Base-by-base conservation (phyloP, 2,113 vertebrate species). In the Notarius lentiginosus region DNA sequence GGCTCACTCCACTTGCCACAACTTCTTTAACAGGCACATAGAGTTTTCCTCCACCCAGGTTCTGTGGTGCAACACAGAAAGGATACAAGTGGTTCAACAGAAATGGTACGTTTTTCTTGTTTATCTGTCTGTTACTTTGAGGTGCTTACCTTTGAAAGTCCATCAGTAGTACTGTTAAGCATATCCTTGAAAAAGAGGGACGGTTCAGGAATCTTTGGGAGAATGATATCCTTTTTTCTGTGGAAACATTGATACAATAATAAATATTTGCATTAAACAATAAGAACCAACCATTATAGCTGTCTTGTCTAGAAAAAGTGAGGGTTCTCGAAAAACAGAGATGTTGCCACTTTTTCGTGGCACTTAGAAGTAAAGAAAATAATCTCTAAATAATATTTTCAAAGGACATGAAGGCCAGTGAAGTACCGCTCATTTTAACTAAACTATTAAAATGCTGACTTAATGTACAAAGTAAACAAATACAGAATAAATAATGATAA, bases 151-250 rank as follows among this genome's bases (percentile, higher is more conserved):
- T 87, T 87, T 61, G 83, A 61, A 41, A 75, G 5, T n/a, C 17
- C 2, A 90, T 22, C 91, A 30, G 60, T 90, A 87, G 84, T 94
- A 84, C 84, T 90, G 3, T 47, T 93, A 81, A 93, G 79, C 86
- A 95, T 88, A 72, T 92, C 92, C 89, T 94, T 94, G 76, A 95
- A 91, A 73, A 94, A 82, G 0, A 79, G 51, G 0, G 92, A 91
- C 17, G 93, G 95, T 34, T 93, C 90, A 4, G 93, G 94, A 49
- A 94, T 88, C 61, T 53, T 82, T 7, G 93, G 94, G 53, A 89
- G 93, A 68, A 95, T 15, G 0, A 92, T 91, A 8, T 82, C 5
- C 4, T 86, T 93, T 88, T 94, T 72, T 87, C 94, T 95, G 12
- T 73, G 87, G 87, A 83, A 34, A 89, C 1, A 87, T 60, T 60